Conservation (phyloP, 1,140 invertebrate genomes). For the Nebria ingens region DNA sequence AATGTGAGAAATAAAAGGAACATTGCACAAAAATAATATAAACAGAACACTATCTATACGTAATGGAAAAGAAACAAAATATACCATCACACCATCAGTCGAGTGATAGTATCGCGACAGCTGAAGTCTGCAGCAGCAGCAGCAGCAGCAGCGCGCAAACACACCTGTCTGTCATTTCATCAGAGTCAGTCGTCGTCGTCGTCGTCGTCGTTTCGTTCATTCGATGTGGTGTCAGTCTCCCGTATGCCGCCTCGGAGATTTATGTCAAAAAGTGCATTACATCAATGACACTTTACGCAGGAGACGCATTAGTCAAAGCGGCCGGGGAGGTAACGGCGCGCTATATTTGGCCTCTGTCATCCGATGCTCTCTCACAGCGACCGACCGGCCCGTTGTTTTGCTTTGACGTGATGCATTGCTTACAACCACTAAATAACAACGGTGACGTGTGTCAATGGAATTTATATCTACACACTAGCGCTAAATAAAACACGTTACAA, state of each 20-base stretch:
- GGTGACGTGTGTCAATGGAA: slow-evolving; percentile 5
- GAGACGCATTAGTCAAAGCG: slow-evolving; percentile 20
- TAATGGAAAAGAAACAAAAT: too few relatives aligned
- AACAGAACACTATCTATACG: too few relatives aligned
- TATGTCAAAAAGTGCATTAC: slow-evolving; percentile 21
- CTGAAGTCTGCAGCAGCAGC: background rate
- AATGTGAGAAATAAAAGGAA: background rate
- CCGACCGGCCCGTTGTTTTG: too few relatives aligned
- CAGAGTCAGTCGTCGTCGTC: background rate
- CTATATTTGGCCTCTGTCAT: slow-evolving; percentile 16
- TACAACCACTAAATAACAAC: slow-evolving; percentile 7
- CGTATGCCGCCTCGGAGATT: slow-evolving; percentile 13
- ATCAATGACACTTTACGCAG: slow-evolving; percentile 18
- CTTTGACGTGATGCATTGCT: background rate
- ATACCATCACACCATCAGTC: too few relatives aligned
- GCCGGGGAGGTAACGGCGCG: slow-evolving; percentile 9
- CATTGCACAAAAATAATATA: background rate
- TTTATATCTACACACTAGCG: background rate
- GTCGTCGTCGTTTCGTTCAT: too few relatives aligned
- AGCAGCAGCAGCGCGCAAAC: slow-evolving; percentile 11
- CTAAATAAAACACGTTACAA: background rate
- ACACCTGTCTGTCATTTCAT: slow-evolving; percentile 9
- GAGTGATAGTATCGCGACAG: background rate
- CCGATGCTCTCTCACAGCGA: background rate
- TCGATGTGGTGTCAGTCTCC: background rate